phyloP scores from a whole-genome alignment of 1,140 invertebrate species.

The Camponotus vicinus region DNA sequence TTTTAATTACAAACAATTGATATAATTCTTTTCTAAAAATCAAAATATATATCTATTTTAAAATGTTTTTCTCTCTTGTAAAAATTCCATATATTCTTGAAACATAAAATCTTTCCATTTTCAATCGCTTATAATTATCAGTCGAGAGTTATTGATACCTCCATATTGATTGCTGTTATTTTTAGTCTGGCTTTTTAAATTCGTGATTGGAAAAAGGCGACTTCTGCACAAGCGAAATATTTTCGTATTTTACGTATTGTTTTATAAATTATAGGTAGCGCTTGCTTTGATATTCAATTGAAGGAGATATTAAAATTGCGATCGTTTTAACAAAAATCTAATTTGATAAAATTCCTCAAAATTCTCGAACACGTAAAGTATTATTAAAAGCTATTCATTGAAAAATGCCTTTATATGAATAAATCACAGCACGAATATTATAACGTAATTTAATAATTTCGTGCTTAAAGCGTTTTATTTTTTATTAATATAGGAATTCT shows the following conservation, averaged over 20 bases:
- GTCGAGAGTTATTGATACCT: constrained; percentile 12
- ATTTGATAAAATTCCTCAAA: constrained; percentile 32
- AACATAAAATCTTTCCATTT: constrained; percentile 16
- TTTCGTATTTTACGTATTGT: not conserved
- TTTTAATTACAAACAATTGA: not conserved
- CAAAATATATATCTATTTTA: not conserved
- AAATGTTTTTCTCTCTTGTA: not conserved
- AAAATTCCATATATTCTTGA: not conserved
- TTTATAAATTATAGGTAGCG: constrained; percentile 19
- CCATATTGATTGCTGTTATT: constrained; percentile 17
- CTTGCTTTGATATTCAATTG: constrained; percentile 35
- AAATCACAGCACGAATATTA: constrained; percentile 12
- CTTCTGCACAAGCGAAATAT: constrained; percentile 11
- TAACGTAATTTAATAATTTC: constrained; percentile 21
- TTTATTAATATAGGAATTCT: constrained; percentile 10
- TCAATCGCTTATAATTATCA: constrained; percentile 35
- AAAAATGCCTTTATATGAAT: constrained; percentile 12
- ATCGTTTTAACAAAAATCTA: constrained; percentile 40
- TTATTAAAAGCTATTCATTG: constrained; percentile 25
- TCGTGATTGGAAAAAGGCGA: constrained; percentile 6
- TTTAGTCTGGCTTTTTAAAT: constrained; percentile 16
- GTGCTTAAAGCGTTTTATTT: constrained; percentile 3
- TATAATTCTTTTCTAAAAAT: not conserved
- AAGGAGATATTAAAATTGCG: constrained; percentile 21
- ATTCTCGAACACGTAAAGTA: constrained; percentile 13